Evolutionary conservation across 2,888 invertebrate species (phyloP), one percentile per base, ranked within the genome.

Genomic region (Habroteleia sp.): DNA sequence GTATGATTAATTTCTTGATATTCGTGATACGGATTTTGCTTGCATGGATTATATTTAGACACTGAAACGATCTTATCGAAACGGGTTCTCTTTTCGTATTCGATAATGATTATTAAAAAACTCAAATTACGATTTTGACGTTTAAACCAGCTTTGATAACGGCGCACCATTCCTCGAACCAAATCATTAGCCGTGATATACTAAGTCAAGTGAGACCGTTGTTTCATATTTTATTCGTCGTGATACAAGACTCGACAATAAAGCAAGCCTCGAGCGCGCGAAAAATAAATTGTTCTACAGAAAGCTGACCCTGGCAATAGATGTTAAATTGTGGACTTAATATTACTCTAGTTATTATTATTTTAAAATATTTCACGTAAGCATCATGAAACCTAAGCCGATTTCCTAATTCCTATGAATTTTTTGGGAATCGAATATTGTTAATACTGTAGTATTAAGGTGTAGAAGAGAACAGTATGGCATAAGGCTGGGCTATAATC

Each of bases 1-100:
- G 65, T 54, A 25, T 79, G 79, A 82, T 82, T 80, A 80, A 80
- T 80, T 69, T 58, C 71, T 80, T 74, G 71, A 74, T 77, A 63
- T n/a, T n/a, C n/a, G 72, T 69, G 79, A 81, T 82, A 85, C 85
- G 77, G 82, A 85, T 85, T 86, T 85, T 86, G 84, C 81, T 66
- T 60, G 56, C 50, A 37, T 31, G 75, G 72, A 82, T 76, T 87
- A 86, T 86, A 85, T 85, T 86, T 82, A 85, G 83, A 80, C 39
- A 41, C 79, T 79, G 80, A 81, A 84, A 79, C 79, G 84, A 86
- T 83, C 72, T 76, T 84, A 86, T 86, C 86, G 60, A 42, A 80
- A 86, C 86, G 83, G 84, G 86, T 85, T 82, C 77, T 72, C 80
- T 81, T 79, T 78, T 82, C 77, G 78, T 62, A 78, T 79, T 72